Conservation (phyloP, 2,888 invertebrate genomes). For the Ceratothoa steindachneri region DNA sequence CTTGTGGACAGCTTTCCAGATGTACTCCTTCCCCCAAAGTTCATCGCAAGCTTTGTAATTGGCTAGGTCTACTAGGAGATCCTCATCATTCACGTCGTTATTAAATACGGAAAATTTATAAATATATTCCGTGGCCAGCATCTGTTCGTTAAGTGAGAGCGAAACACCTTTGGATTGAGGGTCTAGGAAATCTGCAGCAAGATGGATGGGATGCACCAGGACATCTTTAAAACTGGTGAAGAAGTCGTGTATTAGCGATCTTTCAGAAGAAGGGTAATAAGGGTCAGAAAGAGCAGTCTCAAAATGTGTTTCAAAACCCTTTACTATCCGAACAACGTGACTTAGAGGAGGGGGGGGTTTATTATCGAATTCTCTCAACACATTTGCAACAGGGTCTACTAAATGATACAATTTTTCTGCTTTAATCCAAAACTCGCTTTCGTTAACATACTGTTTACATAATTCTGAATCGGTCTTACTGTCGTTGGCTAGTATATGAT, state of each 20-base stretch:
- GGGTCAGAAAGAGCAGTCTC: background rate
- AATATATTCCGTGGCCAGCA: slow-evolving; percentile 4
- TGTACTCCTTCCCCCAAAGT: background rate
- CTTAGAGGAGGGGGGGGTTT: background rate
- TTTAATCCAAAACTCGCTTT: background rate
- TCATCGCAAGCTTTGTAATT: slow-evolving; percentile 8
- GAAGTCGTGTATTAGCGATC: background rate
- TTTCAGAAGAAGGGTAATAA: slow-evolving; percentile 1
- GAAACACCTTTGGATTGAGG: slow-evolving; percentile 1
- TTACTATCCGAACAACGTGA: background rate
- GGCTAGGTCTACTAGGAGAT: background rate
- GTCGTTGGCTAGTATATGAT: background rate
- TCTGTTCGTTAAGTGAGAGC: background rate
- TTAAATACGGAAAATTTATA: slow-evolving; percentile 7
- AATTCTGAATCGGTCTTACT: background rate
- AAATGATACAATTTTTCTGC: slow-evolving; percentile 1
- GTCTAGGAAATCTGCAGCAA: background rate
- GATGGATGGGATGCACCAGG: background rate
- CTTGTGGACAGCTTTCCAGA: slow-evolving; percentile 3
- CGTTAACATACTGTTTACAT: background rate
- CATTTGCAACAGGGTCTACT: background rate
- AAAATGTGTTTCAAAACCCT: background rate
- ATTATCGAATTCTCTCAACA: background rate
- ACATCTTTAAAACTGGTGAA: background rate
- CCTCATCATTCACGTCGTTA: slow-evolving; percentile 2